phyloP scores from a whole-genome alignment of 2,113 vertebrate species.

The Heterotilapia buettikoferi region DNA sequence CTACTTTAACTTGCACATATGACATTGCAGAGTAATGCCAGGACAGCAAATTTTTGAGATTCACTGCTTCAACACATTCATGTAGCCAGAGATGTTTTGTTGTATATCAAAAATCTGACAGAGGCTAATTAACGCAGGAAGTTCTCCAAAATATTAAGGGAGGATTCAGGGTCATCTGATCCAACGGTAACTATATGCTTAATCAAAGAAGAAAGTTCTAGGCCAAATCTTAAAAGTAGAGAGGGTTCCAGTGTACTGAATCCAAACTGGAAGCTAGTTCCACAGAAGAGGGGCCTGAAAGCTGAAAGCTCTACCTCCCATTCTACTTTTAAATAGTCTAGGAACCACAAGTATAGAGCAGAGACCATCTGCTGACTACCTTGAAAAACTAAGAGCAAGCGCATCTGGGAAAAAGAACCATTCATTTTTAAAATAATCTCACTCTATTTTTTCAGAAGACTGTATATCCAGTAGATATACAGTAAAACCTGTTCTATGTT shows the following conservation, averaged over 20 bases:
- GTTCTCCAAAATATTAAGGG: background rate
- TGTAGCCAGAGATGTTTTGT: background rate
- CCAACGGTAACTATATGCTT: background rate
- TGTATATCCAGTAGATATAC: background rate
- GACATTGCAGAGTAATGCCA: background rate
- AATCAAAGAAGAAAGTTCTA: background rate
- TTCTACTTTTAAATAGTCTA: background rate
- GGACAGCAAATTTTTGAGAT: background rate
- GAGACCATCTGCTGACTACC: background rate
- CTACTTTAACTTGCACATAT: background rate
- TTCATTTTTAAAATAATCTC: background rate
- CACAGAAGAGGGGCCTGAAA: background rate
- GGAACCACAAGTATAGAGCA: background rate
- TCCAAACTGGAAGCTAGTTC: background rate
- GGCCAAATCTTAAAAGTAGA: background rate
- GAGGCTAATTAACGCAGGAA: background rate
- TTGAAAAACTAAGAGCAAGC: background rate
- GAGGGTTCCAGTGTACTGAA: background rate
- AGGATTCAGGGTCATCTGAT: background rate
- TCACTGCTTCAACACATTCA: background rate
- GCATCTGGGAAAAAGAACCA: background rate
- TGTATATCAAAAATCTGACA: background rate
- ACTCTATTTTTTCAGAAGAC: background rate
- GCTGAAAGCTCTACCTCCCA: background rate
- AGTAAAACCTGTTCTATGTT: background rate